Conservation (phyloP, 2,113 vertebrate species). For the Gnathonemus echidnorhynchus region DNA sequence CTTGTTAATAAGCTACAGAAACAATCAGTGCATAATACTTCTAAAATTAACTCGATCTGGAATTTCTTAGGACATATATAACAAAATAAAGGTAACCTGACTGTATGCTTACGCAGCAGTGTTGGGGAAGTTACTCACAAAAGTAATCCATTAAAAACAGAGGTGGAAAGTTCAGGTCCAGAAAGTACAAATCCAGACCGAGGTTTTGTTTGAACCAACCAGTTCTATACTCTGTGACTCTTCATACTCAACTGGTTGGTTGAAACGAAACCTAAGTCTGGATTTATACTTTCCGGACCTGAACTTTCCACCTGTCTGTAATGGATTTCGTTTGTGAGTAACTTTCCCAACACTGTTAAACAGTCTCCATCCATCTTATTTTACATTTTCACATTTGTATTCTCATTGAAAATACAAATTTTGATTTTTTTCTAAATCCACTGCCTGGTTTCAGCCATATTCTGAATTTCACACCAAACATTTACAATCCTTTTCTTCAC, state of each 20-base stretch:
- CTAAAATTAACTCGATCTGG: background rate
- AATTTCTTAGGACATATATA: background rate
- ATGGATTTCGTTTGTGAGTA: too few relatives aligned
- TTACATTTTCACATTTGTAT: background rate
- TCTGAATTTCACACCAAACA: background rate
- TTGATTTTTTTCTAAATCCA: background rate
- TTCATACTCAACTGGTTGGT: background rate
- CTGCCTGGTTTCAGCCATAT: background rate
- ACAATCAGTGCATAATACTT: background rate
- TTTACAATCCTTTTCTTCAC: background rate
- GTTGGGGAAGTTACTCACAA: background rate
- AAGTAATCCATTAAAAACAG: background rate
- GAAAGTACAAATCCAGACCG: background rate
- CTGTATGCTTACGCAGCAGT: background rate
- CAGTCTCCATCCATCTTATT: background rate
- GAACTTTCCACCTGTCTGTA: too few relatives aligned
- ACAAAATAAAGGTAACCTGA: background rate
- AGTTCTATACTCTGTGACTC: background rate
- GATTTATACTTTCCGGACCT: background rate
- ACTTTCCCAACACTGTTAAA: background rate
- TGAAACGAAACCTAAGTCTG: background rate
- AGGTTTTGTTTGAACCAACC: background rate
- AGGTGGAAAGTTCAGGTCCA: too few relatives aligned
- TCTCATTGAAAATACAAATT: background rate
- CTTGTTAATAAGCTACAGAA: background rate